Conservation (phyloP, 2,113 vertebrate genomes). For the Ancistrus triradiatus region DNA sequence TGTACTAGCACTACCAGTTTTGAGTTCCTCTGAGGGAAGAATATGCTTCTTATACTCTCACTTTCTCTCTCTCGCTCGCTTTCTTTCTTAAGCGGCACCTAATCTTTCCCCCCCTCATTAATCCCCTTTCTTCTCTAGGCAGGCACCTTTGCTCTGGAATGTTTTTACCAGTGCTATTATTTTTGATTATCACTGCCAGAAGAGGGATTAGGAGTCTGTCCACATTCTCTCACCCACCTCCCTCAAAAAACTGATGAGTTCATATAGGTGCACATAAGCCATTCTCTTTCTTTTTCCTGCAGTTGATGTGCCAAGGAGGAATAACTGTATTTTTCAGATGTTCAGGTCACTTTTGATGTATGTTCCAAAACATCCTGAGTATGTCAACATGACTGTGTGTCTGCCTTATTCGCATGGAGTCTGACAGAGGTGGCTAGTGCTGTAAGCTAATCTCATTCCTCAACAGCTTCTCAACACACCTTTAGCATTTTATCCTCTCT, state of each 20-base stretch:
- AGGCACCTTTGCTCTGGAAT: slow-evolving; percentile 64
- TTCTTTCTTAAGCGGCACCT: slow-evolving; percentile 41
- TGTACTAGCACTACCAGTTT: slow-evolving; percentile 75
- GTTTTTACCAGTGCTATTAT: slow-evolving; percentile 65
- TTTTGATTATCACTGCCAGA: slow-evolving; percentile 61
- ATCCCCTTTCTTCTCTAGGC: slow-evolving; percentile 67
- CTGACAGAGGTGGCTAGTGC: slow-evolving; percentile 55
- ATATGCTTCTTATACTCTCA: slow-evolving; percentile 53
- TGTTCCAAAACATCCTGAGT: slow-evolving; percentile 50
- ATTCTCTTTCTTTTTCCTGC: slow-evolving; percentile 42
- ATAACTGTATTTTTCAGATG: slow-evolving; percentile 46
- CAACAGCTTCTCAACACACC: slow-evolving; percentile 41
- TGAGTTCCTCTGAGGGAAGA: slow-evolving; percentile 66
- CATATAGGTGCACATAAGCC: slow-evolving; percentile 51
- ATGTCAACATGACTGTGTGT: slow-evolving; percentile 54
- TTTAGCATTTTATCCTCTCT: slow-evolving; percentile 38
- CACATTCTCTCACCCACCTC: slow-evolving; percentile 35
- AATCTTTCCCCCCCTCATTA: slow-evolving; percentile 73
- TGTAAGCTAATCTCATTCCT: slow-evolving; percentile 52
- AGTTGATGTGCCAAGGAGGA: slow-evolving; percentile 41
- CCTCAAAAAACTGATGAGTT: slow-evolving; percentile 51
- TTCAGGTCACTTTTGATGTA: slow-evolving; percentile 35
- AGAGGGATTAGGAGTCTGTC: slow-evolving; percentile 52
- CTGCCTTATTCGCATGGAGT: slow-evolving; percentile 41
- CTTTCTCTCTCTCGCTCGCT: slow-evolving; percentile 29